phyloP scores from a whole-genome alignment of 1,140 invertebrate species.

The Drosophila orosa region DNA sequence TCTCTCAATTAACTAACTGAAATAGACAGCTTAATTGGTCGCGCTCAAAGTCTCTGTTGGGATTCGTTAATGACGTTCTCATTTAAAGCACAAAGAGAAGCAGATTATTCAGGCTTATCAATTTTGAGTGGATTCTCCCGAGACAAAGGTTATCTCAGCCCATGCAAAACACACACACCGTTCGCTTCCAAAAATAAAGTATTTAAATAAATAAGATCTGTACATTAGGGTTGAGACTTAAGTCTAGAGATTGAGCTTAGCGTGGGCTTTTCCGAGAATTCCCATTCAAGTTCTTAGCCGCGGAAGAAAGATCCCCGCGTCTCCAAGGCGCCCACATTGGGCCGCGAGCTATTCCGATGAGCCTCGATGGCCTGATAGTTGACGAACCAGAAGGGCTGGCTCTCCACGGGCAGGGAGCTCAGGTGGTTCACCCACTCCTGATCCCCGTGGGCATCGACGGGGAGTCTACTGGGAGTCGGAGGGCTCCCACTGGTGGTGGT shows the following conservation, averaged over 20 bases:
- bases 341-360: slow-evolving; percentile 64
- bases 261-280: neutral
- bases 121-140: slow-evolving; percentile 8
- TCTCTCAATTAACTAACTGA: slow-evolving; percentile 7
- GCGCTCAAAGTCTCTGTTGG: neutral
- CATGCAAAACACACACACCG: slow-evolving; percentile 4
- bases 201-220: slow-evolving; percentile 38
- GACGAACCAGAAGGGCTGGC: slow-evolving; percentile 85
- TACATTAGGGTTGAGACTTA: neutral
- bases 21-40: slow-evolving; percentile 22
- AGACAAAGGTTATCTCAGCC: slow-evolving; percentile 21
- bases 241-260: neutral
- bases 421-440: slow-evolving; percentile 83
- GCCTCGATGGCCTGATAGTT: slow-evolving; percentile 84
- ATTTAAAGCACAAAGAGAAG: neutral
- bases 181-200: slow-evolving; percentile 5
- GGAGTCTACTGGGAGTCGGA: slow-evolving; percentile 27
- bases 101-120: slow-evolving; percentile 13
- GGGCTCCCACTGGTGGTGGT: neutral
- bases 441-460: slow-evolving; percentile 84
- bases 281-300: slow-evolving; percentile 45
- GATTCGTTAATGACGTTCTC: slow-evolving; percentile 25
- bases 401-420: slow-evolving; percentile 83
- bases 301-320: slow-evolving; percentile 72
- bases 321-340: slow-evolving; percentile 60